phyloP scores from a whole-genome alignment of 2,113 vertebrate species.

The Tetrao urogallus region DNA sequence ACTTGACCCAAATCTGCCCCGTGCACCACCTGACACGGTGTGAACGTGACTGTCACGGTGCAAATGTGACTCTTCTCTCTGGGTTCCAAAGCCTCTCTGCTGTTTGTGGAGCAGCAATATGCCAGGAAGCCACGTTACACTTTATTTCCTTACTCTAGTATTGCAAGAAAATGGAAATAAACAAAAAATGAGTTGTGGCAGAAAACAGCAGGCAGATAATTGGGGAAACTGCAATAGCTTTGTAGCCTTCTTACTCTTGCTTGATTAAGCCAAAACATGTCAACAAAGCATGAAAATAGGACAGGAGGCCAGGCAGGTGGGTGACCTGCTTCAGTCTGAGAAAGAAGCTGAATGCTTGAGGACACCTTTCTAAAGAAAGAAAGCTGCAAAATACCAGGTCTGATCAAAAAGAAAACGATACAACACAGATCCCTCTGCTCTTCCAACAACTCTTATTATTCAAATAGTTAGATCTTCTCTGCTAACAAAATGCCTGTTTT shows the following conservation, averaged over 20 bases:
- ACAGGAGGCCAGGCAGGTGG: background rate
- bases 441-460: background rate
- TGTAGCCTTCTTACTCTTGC: background rate
- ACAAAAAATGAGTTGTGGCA: background rate
- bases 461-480: background rate
- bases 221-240: background rate
- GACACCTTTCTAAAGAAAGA: background rate
- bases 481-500: slow-evolving; percentile 10
- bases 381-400: background rate
- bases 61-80: background rate
- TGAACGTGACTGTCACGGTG: background rate
- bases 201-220: background rate
- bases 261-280: background rate
- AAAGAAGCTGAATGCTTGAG: background rate
- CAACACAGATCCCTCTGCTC: background rate
- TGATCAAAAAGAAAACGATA: background rate
- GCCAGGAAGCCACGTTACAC: background rate
- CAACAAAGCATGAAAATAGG: background rate
- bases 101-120: background rate
- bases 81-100: background rate
- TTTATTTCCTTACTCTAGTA: background rate
- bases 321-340: background rate
- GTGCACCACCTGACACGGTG: background rate
- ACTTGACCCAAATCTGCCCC: background rate
- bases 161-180: background rate